Conservation (phyloP, 2,888 invertebrate species). For the Philhelius pedissequus region DNA sequence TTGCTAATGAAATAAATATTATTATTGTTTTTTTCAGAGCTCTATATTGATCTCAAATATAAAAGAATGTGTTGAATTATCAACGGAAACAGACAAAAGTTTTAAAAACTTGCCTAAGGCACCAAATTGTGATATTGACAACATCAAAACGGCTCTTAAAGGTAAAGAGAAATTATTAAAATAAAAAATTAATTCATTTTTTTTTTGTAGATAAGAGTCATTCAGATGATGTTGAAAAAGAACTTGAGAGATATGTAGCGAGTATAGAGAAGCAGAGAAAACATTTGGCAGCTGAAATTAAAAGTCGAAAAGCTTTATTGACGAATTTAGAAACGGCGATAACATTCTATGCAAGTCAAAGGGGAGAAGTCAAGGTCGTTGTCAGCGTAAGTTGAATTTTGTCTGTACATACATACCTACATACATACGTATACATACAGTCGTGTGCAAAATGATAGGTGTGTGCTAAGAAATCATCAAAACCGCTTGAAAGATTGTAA, state of each 20-base stretch:
- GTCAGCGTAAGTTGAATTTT: slow-evolving; percentile 87
- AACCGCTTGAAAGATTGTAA: no score
- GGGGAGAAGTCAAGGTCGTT: slow-evolving; percentile 96
- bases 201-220: slow-evolving; percentile 85
- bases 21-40: slow-evolving; percentile 84
- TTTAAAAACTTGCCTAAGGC: slow-evolving; percentile 79
- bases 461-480: no score
- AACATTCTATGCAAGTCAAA: slow-evolving; percentile 92
- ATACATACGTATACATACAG: no score
- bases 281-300: slow-evolving; percentile 89
- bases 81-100: slow-evolving; percentile 86
- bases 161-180: slow-evolving; percentile 78
- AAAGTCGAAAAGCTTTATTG: slow-evolving; percentile 88
- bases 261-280: slow-evolving; percentile 90
- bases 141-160: slow-evolving; percentile 89
- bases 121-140: slow-evolving; percentile 87
- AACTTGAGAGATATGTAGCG: slow-evolving; percentile 89
- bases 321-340: slow-evolving; percentile 89
- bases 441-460: no score
- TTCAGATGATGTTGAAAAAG: slow-evolving; percentile 92
- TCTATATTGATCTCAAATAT: slow-evolving; percentile 87
- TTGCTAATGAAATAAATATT: no score
- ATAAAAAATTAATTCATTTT: not conserved
- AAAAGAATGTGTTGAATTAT: slow-evolving; percentile 85
- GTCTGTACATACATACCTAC: no score